Evolutionary conservation across 2,888 invertebrate species (phyloP).

Genomic region (Peribatodes rhomboidaria): DNA sequence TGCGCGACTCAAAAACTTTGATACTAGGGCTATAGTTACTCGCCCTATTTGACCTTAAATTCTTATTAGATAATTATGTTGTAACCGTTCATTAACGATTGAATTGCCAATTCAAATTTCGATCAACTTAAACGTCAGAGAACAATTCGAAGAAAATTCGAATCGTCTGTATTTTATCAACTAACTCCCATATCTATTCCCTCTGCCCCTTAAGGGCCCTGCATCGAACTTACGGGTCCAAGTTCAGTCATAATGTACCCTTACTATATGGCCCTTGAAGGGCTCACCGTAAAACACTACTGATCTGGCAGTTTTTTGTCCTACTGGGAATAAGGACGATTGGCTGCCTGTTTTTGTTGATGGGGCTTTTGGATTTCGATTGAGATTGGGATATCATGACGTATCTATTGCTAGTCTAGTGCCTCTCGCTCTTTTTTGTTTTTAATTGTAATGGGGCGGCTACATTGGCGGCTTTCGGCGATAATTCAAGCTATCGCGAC

Average conservation of each 20-base stretch:
- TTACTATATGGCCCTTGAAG: constrained; percentile 46
- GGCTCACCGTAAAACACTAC: constrained; percentile 42
- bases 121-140: too few species aligned
- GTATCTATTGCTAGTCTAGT: constrained; percentile 6
- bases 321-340: constrained; percentile 42
- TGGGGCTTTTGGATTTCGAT: constrained; percentile 27
- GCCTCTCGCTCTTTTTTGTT: background rate
- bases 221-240: constrained; percentile 31
- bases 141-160: background rate
- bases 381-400: constrained; percentile 21
- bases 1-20: too few species aligned
- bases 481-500: too few species aligned
- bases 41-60: too few species aligned
- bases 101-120: too few species aligned
- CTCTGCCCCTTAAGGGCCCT: constrained; percentile 45
- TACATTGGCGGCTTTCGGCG: too few species aligned
- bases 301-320: constrained; percentile 52
- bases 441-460: too few species aligned
- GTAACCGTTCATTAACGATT: too few species aligned
- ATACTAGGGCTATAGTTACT: too few species aligned
- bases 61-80: too few species aligned
- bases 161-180: background rate
- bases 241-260: constrained; percentile 41
- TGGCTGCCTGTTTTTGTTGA: constrained; percentile 34
- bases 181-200: constrained; percentile 15